phyloP scores from a whole-genome alignment of 1,140 invertebrate species.

The Ganaspis sp. region DNA sequence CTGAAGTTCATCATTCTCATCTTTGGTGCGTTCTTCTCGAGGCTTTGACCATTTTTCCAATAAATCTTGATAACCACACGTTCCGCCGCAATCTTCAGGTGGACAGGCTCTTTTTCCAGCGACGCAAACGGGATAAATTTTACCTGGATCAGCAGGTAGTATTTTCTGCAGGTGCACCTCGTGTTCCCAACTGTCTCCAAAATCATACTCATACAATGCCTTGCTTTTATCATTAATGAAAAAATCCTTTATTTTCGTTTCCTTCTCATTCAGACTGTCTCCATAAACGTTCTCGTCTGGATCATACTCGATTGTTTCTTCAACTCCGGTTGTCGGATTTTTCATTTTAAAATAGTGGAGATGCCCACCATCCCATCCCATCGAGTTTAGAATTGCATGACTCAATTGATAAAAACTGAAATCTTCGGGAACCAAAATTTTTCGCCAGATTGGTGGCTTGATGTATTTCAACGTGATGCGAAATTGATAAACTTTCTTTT shows the following conservation, averaged over 20 bases:
- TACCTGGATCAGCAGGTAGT: neutral
- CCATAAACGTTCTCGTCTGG: too few species aligned
- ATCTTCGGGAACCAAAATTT: neutral
- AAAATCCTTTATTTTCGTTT: conserved; percentile 21
- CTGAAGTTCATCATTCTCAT: neutral
- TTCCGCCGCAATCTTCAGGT: conserved; percentile 24
- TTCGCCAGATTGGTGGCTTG: conserved; percentile 19
- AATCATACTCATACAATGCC: conserved; percentile 28
- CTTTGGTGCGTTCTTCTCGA: too few species aligned
- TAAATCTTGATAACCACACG: neutral
- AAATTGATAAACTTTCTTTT: conserved; percentile 32
- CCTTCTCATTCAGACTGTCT: neutral
- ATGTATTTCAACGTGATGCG: neutral
- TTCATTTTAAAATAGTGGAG: neutral
- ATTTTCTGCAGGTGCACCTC: neutral
- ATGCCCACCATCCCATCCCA: conserved; percentile 18
- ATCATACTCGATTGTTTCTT: neutral
- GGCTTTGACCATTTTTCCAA: neutral
- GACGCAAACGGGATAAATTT: neutral
- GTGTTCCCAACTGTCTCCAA: conserved; percentile 26
- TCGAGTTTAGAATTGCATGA: neutral
- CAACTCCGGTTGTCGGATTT: neutral
- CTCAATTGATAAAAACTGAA: neutral
- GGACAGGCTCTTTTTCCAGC: conserved; percentile 31
- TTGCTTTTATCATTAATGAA: neutral